Percentiles rank a stretch among this genome's conserved stretches.
Conservation (phyloP, 1,140 invertebrate species). For the Drosophila pallidifrons region DNA sequence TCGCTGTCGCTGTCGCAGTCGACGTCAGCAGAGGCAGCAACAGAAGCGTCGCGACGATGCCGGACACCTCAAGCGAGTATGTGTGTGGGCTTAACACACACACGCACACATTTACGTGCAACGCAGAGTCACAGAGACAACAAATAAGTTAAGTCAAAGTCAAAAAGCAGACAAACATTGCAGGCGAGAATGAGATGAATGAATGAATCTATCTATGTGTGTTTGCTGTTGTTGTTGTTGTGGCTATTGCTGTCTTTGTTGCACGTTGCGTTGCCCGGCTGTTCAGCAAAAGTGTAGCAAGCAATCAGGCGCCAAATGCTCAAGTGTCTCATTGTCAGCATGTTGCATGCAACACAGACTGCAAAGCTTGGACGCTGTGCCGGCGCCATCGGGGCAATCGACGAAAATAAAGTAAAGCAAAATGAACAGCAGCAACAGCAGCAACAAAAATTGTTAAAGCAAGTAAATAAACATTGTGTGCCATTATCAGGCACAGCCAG, state of each 20-base stretch:
- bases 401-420: constrained; percentile 69
- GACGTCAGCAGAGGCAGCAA: constrained; percentile 17
- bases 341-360: constrained; percentile 62
- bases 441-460: constrained; percentile 69
- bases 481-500: constrained; percentile 76
- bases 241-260: constrained; percentile 6
- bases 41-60: constrained; percentile 12
- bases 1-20: constrained; percentile 37
- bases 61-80: constrained; percentile 28
- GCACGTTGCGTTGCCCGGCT: constrained; percentile 25
- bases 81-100: constrained; percentile 18
- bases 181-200: constrained; percentile 18
- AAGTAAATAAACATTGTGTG: constrained; percentile 80
- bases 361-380: constrained; percentile 10
- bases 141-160: constrained; percentile 82
- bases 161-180: constrained; percentile 71
- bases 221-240: neutral
- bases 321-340: constrained; percentile 79
- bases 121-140: constrained; percentile 58
- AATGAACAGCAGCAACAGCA: constrained; percentile 62
- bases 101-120: too few relatives aligned
- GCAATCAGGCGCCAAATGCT: constrained; percentile 80
- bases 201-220: neutral
- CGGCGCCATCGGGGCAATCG: constrained; percentile 14
- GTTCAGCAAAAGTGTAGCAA: constrained; percentile 54